Conservation (phyloP, 2,888 invertebrate species). For the Sthenelais limicola region DNA sequence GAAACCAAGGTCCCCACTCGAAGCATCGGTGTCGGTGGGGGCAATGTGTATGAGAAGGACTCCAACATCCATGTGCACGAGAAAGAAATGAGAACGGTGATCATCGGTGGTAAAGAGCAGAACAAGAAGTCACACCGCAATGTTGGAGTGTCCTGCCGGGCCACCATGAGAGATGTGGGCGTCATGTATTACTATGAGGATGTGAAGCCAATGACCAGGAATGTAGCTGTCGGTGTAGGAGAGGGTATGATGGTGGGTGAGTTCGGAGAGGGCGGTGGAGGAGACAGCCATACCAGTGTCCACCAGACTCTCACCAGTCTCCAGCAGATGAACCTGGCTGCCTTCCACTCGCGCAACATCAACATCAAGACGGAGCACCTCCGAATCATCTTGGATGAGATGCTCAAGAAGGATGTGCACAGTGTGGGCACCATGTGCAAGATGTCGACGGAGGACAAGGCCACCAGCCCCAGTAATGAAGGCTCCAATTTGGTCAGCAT, state of each 20-base stretch:
- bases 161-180: constrained; percentile 54
- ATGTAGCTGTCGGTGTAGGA: constrained; percentile 67
- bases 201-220: constrained; percentile 62
- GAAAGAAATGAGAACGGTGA: constrained; percentile 70
- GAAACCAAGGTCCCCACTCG: constrained; percentile 70
- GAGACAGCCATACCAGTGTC: constrained; percentile 14
- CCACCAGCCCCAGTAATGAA: constrained; percentile 16
- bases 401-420: constrained; percentile 65
- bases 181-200: constrained; percentile 64
- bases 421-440: constrained; percentile 64
- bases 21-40: constrained; percentile 78
- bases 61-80: constrained; percentile 67
- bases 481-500: constrained; percentile 51
- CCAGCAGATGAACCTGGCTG: constrained; percentile 52
- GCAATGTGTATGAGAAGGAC: constrained; percentile 68
- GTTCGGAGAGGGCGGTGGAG: constrained; percentile 12
- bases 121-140: constrained; percentile 63
- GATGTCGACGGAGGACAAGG: constrained; percentile 51
- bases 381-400: constrained; percentile 54
- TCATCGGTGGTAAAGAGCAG: constrained; percentile 59
- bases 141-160: constrained; percentile 63
- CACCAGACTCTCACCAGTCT: constrained; percentile 41
- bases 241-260: constrained; percentile 50
- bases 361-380: constrained; percentile 51
- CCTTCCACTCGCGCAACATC: constrained; percentile 47